Evolutionary conservation across 2,888 invertebrate species (phyloP).

Genomic region (Dioctria linearis): DNA sequence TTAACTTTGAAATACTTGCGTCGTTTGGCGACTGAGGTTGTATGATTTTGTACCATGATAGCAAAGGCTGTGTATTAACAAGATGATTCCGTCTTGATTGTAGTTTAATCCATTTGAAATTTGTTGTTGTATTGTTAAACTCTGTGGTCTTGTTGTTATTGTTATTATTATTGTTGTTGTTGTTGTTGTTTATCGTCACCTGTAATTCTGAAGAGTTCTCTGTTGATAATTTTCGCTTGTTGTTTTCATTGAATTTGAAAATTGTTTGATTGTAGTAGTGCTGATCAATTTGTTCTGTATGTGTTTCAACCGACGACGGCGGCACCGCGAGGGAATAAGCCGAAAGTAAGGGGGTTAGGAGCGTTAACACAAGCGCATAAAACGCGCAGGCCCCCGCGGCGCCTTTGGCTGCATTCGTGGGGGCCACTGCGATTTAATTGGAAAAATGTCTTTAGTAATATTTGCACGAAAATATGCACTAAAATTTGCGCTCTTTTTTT

Average conservation of each 20-base stretch:
- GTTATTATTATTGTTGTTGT: conserved; percentile 2
- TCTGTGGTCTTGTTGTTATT: neutral
- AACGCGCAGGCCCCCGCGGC: conserved; percentile 70
- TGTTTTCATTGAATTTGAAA: neutral
- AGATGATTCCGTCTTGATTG: conserved; percentile 31
- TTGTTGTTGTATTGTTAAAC: conserved; percentile 6
- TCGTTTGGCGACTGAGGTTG: conserved; percentile 55
- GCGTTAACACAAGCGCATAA: conserved; percentile 64
- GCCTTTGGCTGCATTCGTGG: conserved; percentile 70
- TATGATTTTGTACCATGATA: conserved; percentile 62
- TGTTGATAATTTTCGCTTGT: neutral
- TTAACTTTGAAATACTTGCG: conserved; percentile 59
- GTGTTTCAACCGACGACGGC: conserved; percentile 60
- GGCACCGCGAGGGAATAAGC: conserved; percentile 70
- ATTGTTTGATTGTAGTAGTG: neutral
- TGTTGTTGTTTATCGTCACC: conserved; percentile 29
- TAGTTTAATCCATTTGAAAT: conserved; percentile 49
- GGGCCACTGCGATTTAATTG: conserved; percentile 69
- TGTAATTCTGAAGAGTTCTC: conserved; percentile 11
- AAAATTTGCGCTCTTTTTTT: neutral
- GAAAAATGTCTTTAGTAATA: conserved; percentile 30
- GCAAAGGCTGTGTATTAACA: conserved; percentile 1
- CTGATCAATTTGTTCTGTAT: neutral
- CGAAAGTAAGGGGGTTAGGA: conserved; percentile 66
- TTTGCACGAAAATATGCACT: neutral